Conservation (phyloP, 1,140 invertebrate genomes). For the Leptoteleia sp. region DNA sequence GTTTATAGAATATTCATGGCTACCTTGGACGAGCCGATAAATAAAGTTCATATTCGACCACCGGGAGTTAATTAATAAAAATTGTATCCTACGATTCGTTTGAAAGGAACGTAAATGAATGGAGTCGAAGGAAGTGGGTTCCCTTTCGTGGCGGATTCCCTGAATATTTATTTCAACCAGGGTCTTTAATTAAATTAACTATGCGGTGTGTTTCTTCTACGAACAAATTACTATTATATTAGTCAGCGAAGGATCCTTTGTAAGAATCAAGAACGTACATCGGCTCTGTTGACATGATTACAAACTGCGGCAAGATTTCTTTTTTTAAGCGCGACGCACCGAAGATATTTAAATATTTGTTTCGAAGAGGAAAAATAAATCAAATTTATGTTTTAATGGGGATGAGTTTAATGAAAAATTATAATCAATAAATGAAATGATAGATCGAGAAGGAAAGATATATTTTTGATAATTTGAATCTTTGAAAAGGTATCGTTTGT, state of each 20-base stretch:
- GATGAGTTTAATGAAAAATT: no score
- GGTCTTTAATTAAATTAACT: constrained; percentile 40
- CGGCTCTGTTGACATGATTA: constrained; percentile 29
- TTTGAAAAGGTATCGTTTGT: no score
- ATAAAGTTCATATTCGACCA: no score
- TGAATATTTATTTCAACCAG: constrained; percentile 20
- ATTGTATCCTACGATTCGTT: no score
- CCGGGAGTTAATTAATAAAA: no score
- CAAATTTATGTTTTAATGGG: no score
- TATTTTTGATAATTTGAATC: no score
- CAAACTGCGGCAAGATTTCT: constrained; percentile 10
- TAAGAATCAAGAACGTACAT: constrained; percentile 29
- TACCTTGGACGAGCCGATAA: no score
- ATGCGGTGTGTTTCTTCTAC: constrained; percentile 35
- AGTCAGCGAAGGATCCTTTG: constrained; percentile 20
- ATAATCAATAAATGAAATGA: no score
- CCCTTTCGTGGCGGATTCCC: constrained; percentile 4
- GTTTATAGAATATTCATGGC: no score
- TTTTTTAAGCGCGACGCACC: constrained; percentile 15
- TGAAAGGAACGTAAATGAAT: no score
- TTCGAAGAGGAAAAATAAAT: constrained; percentile 1
- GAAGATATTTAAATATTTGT: constrained; percentile 1
- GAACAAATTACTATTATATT: constrained; percentile 45
- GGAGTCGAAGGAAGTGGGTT: neutral
- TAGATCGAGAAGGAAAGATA: no score